These are phyloP conservation scores for Anoncus sp. DNA, from an alignment of 2,888 invertebrate genomes.

Conservation along the genomic window DNA sequence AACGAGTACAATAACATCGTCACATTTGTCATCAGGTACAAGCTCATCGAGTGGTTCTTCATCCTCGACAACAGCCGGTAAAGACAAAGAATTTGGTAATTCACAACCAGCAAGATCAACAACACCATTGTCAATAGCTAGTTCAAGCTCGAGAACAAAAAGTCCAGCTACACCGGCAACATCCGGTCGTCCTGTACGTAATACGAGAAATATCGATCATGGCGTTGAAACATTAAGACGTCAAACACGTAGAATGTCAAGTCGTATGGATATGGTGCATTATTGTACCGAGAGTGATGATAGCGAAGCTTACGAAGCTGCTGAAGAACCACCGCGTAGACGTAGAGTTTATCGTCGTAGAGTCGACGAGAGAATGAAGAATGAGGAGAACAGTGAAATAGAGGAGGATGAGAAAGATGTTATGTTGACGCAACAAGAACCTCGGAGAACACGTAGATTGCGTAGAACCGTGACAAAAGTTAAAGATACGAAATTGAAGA, in stretches of 20 bases:
- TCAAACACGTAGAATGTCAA: slow-evolving; percentile 85
- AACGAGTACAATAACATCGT: slow-evolving; percentile 74
- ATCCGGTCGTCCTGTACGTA: slow-evolving; percentile 81
- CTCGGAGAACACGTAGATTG: slow-evolving; percentile 80
- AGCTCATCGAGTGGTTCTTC: slow-evolving; percentile 68
- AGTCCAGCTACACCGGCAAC: slow-evolving; percentile 87
- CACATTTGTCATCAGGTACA: slow-evolving; percentile 53
- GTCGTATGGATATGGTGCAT: slow-evolving; percentile 86
- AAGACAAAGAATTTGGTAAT: slow-evolving; percentile 71
- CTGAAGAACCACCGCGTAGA: slow-evolving; percentile 79
- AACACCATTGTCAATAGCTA: slow-evolving; percentile 87
- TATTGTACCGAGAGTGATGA: slow-evolving; percentile 86
- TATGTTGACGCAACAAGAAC: slow-evolving; percentile 75
- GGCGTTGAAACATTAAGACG: slow-evolving; percentile 76
- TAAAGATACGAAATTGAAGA: slow-evolving; percentile 80
- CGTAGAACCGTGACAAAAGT: slow-evolving; percentile 82
- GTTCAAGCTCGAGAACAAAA: slow-evolving; percentile 87
- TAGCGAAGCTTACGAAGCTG: slow-evolving; percentile 84
- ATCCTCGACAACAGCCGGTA: slow-evolving; percentile 62
- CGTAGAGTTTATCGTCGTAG: slow-evolving; percentile 77
- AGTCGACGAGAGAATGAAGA: slow-evolving; percentile 81
- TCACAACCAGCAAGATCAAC: slow-evolving; percentile 85
- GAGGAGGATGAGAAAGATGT: slow-evolving; percentile 78
- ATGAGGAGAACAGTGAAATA: slow-evolving; percentile 78
- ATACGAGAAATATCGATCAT: slow-evolving; percentile 79